Evolutionary conservation across 1,140 invertebrate genomes (phyloP), one percentile per base, ranked within the genome.

Genomic region (Mactra quadrangularis): DNA sequence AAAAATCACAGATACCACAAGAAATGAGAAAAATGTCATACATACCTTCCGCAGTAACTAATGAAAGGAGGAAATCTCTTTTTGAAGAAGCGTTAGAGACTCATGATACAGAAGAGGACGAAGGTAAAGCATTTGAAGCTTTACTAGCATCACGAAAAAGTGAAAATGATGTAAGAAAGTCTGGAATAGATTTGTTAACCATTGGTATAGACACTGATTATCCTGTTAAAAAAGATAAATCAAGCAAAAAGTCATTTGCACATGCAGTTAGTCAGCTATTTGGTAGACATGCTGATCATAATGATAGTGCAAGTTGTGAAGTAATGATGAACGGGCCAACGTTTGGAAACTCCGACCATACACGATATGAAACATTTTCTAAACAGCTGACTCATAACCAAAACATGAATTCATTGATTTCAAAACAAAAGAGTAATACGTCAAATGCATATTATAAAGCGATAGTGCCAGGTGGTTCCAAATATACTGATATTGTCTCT

Each of bases 61-160:
- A 0, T 9, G 45, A 15, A 9, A 15, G 66, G 22, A 70, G 66
- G 17, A 70, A 70, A 52, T 74, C 71, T 25, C 52, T 59, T 29
- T 41, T 74, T 41, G 38, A 74, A 41, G 52, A 74, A 74, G 35
- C 52, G 4, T 11, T 59, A 1, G 33, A 41, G 11, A 55, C 6
- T 3, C 15, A 74, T 11, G 53, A 38, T 22, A 19, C n/a, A 3
- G 19, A 59, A 17, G 27, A 38, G 22, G 27, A 38, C 7, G 33
- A 45, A 59, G n/a, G 9, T 2, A 3, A 17, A 17, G 31, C 27
- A 38, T 74, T 74, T 17, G 52, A 57, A 74, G 19, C 31, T 25
- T 41, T 59, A 29, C 35, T 35, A 59, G 17, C 17, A 6, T 9
- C 17, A 6, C 17, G 17, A 4, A 6, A 6, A 4, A n/a, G 17